Evolutionary conservation across 2,888 invertebrate genomes (phyloP).

Genomic region (Drosophila buzzatii): DNA sequence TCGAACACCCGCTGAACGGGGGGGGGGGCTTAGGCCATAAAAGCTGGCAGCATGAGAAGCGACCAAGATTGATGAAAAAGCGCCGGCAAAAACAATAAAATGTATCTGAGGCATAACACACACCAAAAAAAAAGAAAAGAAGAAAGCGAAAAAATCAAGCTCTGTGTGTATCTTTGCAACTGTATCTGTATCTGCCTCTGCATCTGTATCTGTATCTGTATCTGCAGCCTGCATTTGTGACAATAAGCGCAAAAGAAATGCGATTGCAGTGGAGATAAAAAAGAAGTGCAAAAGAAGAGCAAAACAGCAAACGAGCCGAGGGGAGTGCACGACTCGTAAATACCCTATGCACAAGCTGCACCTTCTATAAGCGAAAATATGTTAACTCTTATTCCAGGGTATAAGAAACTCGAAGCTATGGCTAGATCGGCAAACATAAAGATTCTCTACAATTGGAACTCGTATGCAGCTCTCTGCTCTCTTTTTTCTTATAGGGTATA

Average conservation of each 20-base stretch:
- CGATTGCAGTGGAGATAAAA: slow-evolving; percentile 34
- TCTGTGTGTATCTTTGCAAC: slow-evolving; percentile 16
- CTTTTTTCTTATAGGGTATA: neutral
- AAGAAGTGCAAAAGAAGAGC: slow-evolving; percentile 10
- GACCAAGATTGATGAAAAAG: slow-evolving; percentile 77
- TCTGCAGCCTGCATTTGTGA: slow-evolving; percentile 54
- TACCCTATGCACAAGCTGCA: neutral
- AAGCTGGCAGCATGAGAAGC: slow-evolving; percentile 55
- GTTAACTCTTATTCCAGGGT: neutral
- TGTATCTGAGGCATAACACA: slow-evolving; percentile 56
- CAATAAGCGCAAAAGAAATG: slow-evolving; percentile 62
- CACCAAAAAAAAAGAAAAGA: slow-evolving; percentile 10
- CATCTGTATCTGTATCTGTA: slow-evolving; percentile 35
- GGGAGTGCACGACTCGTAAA: neutral
- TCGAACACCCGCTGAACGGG: slow-evolving; percentile 12
- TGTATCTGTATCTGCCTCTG: slow-evolving; percentile 14
- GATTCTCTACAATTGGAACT: neutral
- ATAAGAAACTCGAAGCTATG: neutral
- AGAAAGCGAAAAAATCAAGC: neutral
- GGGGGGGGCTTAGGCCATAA: slow-evolving; percentile 44
- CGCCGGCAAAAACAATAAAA: slow-evolving; percentile 72
- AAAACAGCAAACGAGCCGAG: neutral
- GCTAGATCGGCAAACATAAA: neutral
- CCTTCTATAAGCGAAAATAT: too few relatives aligned
- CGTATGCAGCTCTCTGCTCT: neutral